These are phyloP conservation scores for Novumbra hubbsi DNA, from an alignment of 2,797 vertebrate species.

Conservation along the genomic window DNA sequence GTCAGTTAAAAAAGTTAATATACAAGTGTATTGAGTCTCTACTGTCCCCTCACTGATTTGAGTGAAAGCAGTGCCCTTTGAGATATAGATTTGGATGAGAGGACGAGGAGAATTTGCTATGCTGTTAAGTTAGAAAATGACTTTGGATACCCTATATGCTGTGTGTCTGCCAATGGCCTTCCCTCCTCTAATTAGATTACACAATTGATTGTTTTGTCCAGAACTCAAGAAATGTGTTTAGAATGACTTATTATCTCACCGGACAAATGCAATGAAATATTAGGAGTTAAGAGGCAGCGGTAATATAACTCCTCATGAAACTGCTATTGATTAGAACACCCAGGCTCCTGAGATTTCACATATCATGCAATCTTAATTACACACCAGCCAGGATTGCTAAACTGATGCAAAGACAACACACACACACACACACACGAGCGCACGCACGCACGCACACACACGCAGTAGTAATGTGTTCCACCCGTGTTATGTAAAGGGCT, in stretches of 20 bases:
- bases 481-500: constrained; percentile 12
- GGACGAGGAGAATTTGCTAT: constrained; percentile 12
- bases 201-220: constrained; percentile 75
- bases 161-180: constrained; percentile 46
- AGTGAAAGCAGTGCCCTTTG: not conserved
- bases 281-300: constrained; percentile 77
- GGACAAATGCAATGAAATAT: constrained; percentile 79
- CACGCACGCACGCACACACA: not conserved
- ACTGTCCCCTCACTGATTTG: not conserved
- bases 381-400: constrained; percentile 48
- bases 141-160: constrained; percentile 48
- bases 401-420: constrained; percentile 40
- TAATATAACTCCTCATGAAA: constrained; percentile 78
- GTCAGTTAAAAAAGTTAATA: constrained; percentile 25
- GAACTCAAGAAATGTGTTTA: constrained; percentile 68
- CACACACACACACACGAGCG: constrained; percentile 6
- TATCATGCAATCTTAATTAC: constrained; percentile 75
- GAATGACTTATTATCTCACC: constrained; percentile 73
- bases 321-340: constrained; percentile 74
- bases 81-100: constrained; percentile 8
- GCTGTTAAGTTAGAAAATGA: constrained; percentile 42
- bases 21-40: constrained; percentile 28
- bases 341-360: constrained; percentile 64
- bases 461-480: not conserved
- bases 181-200: constrained; percentile 69